Conservation (phyloP, 2,888 invertebrate genomes). For the Helleia helle region DNA sequence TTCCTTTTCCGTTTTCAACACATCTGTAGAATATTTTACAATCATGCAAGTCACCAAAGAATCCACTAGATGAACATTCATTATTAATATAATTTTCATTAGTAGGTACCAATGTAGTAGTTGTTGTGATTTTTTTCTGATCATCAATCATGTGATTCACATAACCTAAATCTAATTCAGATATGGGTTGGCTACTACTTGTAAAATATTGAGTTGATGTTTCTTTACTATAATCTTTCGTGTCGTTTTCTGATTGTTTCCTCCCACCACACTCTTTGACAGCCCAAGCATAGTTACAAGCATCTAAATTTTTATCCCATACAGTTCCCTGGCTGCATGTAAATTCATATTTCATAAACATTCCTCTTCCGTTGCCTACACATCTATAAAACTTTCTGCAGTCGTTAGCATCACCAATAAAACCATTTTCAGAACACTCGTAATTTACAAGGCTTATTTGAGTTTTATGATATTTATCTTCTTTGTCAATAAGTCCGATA, state of each 20-base stretch:
- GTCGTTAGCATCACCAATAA: slow-evolving; percentile 66
- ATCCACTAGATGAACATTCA: not conserved
- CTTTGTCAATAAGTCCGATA: not conserved
- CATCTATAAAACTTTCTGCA: slow-evolving; percentile 81
- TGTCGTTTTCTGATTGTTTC: slow-evolving; percentile 13
- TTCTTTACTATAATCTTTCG: not conserved
- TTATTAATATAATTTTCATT: not conserved
- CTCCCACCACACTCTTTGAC: slow-evolving; percentile 38
- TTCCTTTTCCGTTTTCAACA: not conserved
- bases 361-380: slow-evolving; percentile 59
- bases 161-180: not conserved
- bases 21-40: not conserved
- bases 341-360: slow-evolving; percentile 67
- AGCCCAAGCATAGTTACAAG: slow-evolving; percentile 74
- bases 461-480: not conserved
- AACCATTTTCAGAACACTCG: slow-evolving; percentile 65
- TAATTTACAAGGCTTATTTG: slow-evolving; percentile 29
- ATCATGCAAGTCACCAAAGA: not conserved
- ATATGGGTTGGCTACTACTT: not conserved
- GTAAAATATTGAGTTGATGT: not conserved
- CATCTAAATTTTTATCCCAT: slow-evolving; percentile 70
- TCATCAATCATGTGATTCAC: not conserved
- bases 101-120: not conserved
- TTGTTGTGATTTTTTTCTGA: not conserved
- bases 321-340: slow-evolving; percentile 74